Evolutionary conservation across 2,888 invertebrate species (phyloP).

Genomic region (Koerneria pararmatus): DNA sequence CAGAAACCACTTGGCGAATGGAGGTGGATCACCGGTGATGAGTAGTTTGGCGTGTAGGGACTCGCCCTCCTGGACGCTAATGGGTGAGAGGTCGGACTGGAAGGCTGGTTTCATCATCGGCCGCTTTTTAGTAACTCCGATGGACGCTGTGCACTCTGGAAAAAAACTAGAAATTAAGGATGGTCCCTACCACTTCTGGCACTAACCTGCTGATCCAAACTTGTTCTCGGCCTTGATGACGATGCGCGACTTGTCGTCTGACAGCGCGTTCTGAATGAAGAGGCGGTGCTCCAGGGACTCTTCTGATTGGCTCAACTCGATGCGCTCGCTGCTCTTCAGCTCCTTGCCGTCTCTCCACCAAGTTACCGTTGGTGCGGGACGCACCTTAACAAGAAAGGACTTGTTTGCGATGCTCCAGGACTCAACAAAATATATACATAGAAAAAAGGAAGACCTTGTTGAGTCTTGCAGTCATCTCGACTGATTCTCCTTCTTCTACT

Average conservation of each 20-base stretch:
- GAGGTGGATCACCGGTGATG: conserved; percentile 82
- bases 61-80: conserved; percentile 79
- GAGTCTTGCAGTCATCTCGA: conserved; percentile 52
- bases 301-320: conserved; percentile 16
- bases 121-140: conserved; percentile 50
- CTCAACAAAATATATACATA: background rate
- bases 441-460: conserved; percentile 32
- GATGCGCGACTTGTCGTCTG: conserved; percentile 52
- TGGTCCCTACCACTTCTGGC: background rate
- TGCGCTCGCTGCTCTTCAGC: conserved; percentile 27
- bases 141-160: conserved; percentile 48
- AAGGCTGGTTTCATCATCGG: conserved; percentile 56
- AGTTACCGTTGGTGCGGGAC: conserved; percentile 84
- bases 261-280: conserved; percentile 31
- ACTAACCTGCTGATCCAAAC: conserved; percentile 44
- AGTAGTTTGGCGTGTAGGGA: conserved; percentile 79
- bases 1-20: conserved; percentile 73
- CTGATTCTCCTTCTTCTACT: conserved; percentile 50
- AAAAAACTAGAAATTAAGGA: background rate
- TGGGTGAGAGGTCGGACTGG: conserved; percentile 59
- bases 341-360: conserved; percentile 78
- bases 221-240: conserved; percentile 53
- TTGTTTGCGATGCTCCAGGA: background rate
- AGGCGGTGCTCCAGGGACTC: background rate
- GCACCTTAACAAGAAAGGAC: conserved; percentile 62